Percentiles rank a stretch among this genome's conserved stretches.
phyloP scores from a whole-genome alignment of 1,140 invertebrate species.

The Ostrea edulis region DNA sequence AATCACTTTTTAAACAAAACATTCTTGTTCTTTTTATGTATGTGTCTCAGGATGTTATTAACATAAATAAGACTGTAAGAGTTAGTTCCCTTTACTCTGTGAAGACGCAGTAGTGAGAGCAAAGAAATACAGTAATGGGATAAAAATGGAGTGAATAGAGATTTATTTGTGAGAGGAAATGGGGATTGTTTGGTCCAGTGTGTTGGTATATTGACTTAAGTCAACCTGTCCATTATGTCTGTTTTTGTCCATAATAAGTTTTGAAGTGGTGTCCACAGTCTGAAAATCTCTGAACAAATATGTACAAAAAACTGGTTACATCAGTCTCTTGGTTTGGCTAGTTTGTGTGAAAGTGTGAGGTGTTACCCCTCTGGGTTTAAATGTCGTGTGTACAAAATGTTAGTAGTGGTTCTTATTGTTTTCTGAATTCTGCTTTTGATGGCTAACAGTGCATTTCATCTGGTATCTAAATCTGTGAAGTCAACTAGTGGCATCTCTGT shows the following conservation, averaged over 20 bases:
- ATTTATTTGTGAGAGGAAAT: constrained; percentile 24
- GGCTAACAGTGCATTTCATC: background rate
- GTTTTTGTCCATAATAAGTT: background rate
- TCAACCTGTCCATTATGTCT: background rate
- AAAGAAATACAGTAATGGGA: constrained; percentile 4
- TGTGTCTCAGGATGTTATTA: background rate
- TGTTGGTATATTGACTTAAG: constrained; percentile 11
- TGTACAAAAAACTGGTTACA: background rate
- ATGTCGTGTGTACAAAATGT: background rate
- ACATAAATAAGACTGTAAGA: background rate
- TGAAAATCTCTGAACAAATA: constrained; percentile 14
- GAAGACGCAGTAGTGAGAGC: background rate
- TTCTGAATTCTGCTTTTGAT: background rate
- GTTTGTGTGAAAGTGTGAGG: background rate
- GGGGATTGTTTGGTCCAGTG: background rate
- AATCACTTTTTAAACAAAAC: constrained; percentile 15
- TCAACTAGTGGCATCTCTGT: background rate
- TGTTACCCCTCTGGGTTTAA: background rate
- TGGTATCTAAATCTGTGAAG: background rate
- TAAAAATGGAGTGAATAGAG: background rate
- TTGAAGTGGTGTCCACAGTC: constrained; percentile 7
- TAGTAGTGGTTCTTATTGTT: background rate
- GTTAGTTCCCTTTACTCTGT: background rate
- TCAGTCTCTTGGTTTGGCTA: background rate
- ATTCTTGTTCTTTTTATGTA: background rate